These are phyloP conservation scores for Callosobruchus maculatus DNA, from an alignment of 2,888 invertebrate genomes.

Conservation along the genomic window DNA sequence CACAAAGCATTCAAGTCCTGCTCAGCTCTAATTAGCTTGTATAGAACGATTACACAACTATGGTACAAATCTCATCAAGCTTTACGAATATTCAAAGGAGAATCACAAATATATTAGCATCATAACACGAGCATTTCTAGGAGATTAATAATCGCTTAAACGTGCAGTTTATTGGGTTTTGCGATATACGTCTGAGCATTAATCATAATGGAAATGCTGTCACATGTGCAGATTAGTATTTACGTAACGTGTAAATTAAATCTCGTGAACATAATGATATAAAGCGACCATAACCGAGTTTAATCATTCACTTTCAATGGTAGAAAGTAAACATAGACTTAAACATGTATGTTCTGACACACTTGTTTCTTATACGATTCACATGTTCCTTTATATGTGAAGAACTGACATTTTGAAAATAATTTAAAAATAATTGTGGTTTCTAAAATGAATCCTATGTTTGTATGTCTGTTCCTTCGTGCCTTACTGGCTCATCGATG, in stretches of 20 bases:
- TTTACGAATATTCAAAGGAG: background rate
- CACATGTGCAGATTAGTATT: background rate
- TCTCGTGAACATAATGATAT: background rate
- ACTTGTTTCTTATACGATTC: too few relatives aligned
- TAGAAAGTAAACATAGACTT: background rate
- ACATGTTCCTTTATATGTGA: too few relatives aligned
- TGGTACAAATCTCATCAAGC: background rate
- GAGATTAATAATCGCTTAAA: background rate
- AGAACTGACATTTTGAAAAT: too few relatives aligned
- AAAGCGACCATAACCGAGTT: too few relatives aligned
- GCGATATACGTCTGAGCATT: background rate
- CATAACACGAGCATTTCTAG: background rate
- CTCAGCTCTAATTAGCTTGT: too few relatives aligned
- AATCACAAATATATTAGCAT: background rate
- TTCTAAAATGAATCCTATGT: too few relatives aligned
- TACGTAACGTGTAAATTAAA: background rate
- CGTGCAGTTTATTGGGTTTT: background rate
- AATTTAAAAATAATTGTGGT: too few relatives aligned
- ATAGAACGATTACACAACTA: too few relatives aligned
- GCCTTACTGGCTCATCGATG: too few relatives aligned
- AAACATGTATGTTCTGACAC: too few relatives aligned
- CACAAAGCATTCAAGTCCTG: too few relatives aligned
- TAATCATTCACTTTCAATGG: background rate
- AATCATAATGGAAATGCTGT: background rate
- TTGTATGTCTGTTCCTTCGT: too few relatives aligned